Evolutionary conservation across 2,113 vertebrate species (phyloP).

Genomic region (Tapirus terrestris): DNA sequence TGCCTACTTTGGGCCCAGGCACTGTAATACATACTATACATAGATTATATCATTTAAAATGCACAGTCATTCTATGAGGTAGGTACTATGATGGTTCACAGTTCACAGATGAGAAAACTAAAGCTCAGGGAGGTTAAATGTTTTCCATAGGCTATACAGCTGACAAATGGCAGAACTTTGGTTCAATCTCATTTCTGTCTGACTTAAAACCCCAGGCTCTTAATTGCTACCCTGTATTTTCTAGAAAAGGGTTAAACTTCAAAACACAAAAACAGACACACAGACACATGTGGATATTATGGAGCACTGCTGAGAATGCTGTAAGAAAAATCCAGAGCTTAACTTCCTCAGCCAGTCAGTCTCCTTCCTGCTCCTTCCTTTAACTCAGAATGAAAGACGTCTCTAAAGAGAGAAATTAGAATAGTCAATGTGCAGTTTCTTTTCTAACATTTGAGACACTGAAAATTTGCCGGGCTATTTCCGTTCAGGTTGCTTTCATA

Average conservation of each 20-base stretch:
- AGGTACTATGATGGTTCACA: not conserved
- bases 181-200: not conserved
- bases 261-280: not conserved
- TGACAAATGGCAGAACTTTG: not conserved
- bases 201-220: not conserved
- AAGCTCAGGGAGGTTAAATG: not conserved
- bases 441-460: constrained; percentile 11
- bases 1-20: not conserved
- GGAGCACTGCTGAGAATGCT: not conserved
- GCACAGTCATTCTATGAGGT: not conserved
- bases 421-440: not conserved
- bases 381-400: not conserved
- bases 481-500: not conserved
- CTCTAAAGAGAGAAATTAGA: not conserved
- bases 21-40: not conserved
- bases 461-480: not conserved
- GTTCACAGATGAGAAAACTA: not conserved
- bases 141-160: not conserved
- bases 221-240: not conserved
- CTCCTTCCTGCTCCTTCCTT: not conserved
- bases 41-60: constrained; percentile 48
- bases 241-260: constrained; percentile 10
- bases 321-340: not conserved
- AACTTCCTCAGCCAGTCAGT: not conserved
- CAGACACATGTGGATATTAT: not conserved